Evolutionary conservation across 2,113 vertebrate species (phyloP).

Genomic region (Serinus canaria): DNA sequence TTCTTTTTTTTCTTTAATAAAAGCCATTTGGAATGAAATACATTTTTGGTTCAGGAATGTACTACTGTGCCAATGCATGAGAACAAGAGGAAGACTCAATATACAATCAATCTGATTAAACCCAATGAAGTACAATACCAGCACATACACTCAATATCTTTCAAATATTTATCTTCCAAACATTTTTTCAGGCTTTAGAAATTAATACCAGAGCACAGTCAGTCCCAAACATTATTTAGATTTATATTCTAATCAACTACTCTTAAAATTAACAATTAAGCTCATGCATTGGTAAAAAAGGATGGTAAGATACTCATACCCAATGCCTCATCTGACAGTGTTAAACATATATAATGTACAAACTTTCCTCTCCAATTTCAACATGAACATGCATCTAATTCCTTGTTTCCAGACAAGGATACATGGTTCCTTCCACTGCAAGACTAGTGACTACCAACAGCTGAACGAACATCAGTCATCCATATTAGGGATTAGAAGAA

Average conservation of each 20-base stretch:
- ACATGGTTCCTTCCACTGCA: background rate
- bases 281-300: background rate
- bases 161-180: background rate
- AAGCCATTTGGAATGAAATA: slow-evolving; percentile 16
- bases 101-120: background rate
- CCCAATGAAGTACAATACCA: background rate
- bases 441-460: background rate
- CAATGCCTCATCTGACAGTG: background rate
- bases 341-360: background rate
- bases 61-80: background rate
- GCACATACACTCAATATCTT: background rate
- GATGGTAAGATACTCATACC: background rate
- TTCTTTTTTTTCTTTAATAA: background rate
- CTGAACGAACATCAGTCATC: background rate
- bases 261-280: background rate
- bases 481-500: background rate
- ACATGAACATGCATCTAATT: background rate
- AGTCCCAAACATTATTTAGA: background rate
- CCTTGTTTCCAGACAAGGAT: background rate
- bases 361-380: background rate
- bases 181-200: background rate
- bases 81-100: background rate
- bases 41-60: background rate
- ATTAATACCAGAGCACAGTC: background rate
- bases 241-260: background rate